Conservation (phyloP, 2,113 vertebrate genomes). For the Sorex araneus region DNA sequence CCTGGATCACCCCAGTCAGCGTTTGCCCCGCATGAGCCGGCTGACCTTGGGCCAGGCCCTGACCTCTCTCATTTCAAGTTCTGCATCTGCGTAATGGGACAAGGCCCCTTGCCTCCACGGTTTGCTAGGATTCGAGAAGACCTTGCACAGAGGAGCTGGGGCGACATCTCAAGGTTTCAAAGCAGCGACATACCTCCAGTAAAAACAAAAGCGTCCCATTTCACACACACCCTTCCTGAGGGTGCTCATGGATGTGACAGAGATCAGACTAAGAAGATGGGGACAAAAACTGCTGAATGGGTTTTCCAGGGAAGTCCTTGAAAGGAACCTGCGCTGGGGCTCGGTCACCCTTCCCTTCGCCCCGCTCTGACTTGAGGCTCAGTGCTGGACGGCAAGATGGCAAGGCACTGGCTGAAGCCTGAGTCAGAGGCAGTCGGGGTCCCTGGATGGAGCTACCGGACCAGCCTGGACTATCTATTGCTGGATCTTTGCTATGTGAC, state of each 20-base stretch:
- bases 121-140: not conserved
- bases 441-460: not conserved
- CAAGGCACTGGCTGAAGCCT: not conserved
- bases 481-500: not conserved
- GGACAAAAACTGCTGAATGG: not conserved
- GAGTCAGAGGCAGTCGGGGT: not conserved
- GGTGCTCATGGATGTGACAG: not conserved
- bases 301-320: conserved; percentile 22
- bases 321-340: not conserved
- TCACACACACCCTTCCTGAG: not conserved
- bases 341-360: conserved; percentile 31
- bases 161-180: not conserved
- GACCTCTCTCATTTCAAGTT: not conserved
- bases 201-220: conserved; percentile 13
- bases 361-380: not conserved
- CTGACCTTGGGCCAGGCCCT: not conserved
- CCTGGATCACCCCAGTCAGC: too few species aligned
- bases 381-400: not conserved
- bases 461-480: not conserved
- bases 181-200: not conserved
- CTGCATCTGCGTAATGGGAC: not conserved
- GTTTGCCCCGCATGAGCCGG: not conserved
- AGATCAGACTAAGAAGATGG: not conserved
- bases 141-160: not conserved
- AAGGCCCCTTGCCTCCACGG: not conserved